Percentiles rank a stretch among this genome's conserved stretches.
phyloP scores from a whole-genome alignment of 2,888 invertebrate species.

The Standfussiana lucernea region DNA sequence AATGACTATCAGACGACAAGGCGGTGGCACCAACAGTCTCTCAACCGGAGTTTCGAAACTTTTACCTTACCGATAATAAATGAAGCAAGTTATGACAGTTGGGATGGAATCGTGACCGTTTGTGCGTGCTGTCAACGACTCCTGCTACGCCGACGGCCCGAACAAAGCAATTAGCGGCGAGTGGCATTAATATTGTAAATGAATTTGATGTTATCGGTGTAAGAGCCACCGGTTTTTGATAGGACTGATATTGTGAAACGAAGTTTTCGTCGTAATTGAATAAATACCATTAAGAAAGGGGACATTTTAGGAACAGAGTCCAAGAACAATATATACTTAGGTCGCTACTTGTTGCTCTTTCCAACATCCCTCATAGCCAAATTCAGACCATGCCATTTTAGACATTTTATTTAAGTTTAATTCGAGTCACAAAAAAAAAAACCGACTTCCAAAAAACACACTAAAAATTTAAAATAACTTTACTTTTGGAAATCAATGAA shows the following conservation, averaged over 20 bases:
- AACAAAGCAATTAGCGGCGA: slow-evolving; percentile 65
- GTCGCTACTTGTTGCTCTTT: neutral
- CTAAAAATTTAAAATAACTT: too few relatives aligned
- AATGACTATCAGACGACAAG: slow-evolving; percentile 73
- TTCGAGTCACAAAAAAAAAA: neutral
- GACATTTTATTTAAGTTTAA: neutral
- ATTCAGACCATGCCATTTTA: neutral
- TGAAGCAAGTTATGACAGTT: slow-evolving; percentile 77
- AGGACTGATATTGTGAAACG: neutral
- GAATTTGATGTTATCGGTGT: slow-evolving; percentile 46
- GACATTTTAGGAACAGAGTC: neutral
- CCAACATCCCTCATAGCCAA: accelerated
- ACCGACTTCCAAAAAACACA: too few relatives aligned
- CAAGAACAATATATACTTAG: neutral
- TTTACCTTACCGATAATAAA: slow-evolving; percentile 77
- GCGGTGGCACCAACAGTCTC: slow-evolving; percentile 65
- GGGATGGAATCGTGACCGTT: slow-evolving; percentile 73
- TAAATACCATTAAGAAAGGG: neutral
- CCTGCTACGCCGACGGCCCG: slow-evolving; percentile 33
- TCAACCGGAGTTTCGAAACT: slow-evolving; percentile 70
- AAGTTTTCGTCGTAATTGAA: slow-evolving; percentile 21
- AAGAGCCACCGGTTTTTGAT: slow-evolving; percentile 10
- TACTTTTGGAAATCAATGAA: too few relatives aligned
- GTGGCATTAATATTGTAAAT: slow-evolving; percentile 58
- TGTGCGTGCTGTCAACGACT: slow-evolving; percentile 67